Evolutionary conservation across 2,113 vertebrate species (phyloP).

Genomic region (Myotis brandtii): DNA sequence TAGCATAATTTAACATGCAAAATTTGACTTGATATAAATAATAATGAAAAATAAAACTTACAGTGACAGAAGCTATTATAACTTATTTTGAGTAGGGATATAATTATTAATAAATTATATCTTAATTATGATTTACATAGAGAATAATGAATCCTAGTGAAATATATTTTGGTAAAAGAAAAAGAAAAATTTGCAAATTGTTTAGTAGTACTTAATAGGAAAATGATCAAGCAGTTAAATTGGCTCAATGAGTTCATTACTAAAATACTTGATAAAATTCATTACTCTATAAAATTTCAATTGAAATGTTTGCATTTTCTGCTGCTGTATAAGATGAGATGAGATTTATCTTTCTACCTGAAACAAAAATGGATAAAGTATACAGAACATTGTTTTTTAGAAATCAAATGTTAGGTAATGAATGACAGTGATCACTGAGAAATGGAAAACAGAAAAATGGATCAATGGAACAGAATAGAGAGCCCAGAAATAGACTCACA

Average conservation of each 20-base stretch:
- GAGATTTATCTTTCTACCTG: neutral
- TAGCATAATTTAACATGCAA: neutral
- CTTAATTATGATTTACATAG: neutral
- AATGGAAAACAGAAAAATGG: neutral
- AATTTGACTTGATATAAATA: neutral
- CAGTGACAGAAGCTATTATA: neutral
- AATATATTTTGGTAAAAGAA: constrained; percentile 25
- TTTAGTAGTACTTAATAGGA: neutral
- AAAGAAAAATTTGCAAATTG: neutral
- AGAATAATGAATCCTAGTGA: neutral
- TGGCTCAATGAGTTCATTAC: neutral
- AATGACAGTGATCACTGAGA: neutral
- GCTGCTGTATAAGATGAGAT: neutral
- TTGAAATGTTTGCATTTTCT: neutral
- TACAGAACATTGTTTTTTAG: neutral
- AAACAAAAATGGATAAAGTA: neutral
- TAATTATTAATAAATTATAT: constrained; percentile 4
- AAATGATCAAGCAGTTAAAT: neutral
- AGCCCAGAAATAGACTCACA: neutral
- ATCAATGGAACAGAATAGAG: neutral
- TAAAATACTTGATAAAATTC: constrained; percentile 26
- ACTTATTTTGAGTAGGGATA: neutral
- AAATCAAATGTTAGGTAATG: neutral
- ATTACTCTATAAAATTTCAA: constrained; percentile 29
- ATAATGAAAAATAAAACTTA: neutral